Evolutionary conservation across 2,113 vertebrate genomes (phyloP), one percentile per base, ranked within the genome.

Genomic region (Pelecanoides urinatrix): DNA sequence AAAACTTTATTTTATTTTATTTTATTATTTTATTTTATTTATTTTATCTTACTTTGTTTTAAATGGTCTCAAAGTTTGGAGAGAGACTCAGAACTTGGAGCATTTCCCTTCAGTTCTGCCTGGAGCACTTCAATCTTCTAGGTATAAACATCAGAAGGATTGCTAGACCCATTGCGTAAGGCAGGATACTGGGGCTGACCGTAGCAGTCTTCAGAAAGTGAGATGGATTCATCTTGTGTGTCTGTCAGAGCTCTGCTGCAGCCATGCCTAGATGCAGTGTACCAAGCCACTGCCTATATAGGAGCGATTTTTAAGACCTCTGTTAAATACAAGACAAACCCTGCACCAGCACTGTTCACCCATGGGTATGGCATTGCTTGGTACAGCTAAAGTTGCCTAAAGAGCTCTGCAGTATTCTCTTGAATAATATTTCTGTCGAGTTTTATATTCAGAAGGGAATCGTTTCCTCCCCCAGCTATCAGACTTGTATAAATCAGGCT

Each of bases 61-160:
- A 58, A 34, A 25, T n/a, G 2, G 7, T 66, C n/a, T 86, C 70
- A 88, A 74, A 91, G 15, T 9, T 29, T 88, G 81, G 82, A 91
- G 80, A 79, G 29, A 91, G 19, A 79, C 74, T 92, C 47, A 85
- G 88, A 94, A 94, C 52, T 16, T 79, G 45, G 45, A 91, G 10
- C 49, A 63, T 63, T 89, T 89, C 36, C 52, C 45, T 87, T 86
- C 40, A 49, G 6, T 71, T 84, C 29, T 73, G 50, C 56, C 80
- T 72, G 76, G 52, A 91, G 27, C 49, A 26, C 16, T 81, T 77
- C 16, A 9, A 74, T 15, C 18, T 66, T 85, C 27, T 38, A 45
- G 76, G 66, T 14, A 30, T 55, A 61, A 79, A 42, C 17, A 65
- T 52, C 56, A 71, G 55, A 45, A 82, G 38, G n/a, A 40, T 11